Base-by-base conservation (phyloP, 2,797 vertebrate genomes). In the Gorsachius magnificus region DNA sequence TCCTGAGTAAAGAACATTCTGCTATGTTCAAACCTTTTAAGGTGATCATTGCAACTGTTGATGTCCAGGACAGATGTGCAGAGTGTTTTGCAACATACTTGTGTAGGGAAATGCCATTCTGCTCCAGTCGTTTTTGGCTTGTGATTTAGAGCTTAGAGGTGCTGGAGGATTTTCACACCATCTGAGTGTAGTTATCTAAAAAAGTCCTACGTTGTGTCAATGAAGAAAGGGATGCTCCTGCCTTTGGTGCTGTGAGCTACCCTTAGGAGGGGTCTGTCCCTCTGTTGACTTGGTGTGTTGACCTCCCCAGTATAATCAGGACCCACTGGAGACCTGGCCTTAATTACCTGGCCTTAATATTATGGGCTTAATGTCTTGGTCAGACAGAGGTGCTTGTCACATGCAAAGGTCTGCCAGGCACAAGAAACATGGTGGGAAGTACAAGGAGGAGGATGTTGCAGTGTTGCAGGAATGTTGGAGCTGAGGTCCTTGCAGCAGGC, bases 1-100 rank as follows among this genome's bases (percentile, higher is more conserved):
- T 94, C 85, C 43, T 19, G 84, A 83, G 93, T 91, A 87, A 92
- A 92, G 86, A 94, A 87, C 90, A 75, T 89, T 96, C 89, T 93
- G 84, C 88, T 43, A 1, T 69, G 83, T 53, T 90, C 78, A 91
- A 90, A 71, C 69, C 87, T 93, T 89, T 96, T 81, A 85, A 5
- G 17, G 79, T 58, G 51, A 89, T 96, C 68, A 25, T 58, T 88
- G 94, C 69, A 36, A 31, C 69, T 29, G 60, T 80, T 83, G 82
- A 56, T 87, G 92, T 53, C 86, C 81, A 35, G 83, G 92, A 95
- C 71, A 71, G 81, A 93, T 94, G 79, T 48, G 46, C 65, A 16
- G 68, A 35, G 75, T 71, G 53, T 61, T 87, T 87, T 71, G 71
- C 45, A 33, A 2, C 2, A 1, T 33, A 22, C 91, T 90, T 89